phyloP scores from a whole-genome alignment of 1,140 invertebrate genomes.

The Eciton burchellii region DNA sequence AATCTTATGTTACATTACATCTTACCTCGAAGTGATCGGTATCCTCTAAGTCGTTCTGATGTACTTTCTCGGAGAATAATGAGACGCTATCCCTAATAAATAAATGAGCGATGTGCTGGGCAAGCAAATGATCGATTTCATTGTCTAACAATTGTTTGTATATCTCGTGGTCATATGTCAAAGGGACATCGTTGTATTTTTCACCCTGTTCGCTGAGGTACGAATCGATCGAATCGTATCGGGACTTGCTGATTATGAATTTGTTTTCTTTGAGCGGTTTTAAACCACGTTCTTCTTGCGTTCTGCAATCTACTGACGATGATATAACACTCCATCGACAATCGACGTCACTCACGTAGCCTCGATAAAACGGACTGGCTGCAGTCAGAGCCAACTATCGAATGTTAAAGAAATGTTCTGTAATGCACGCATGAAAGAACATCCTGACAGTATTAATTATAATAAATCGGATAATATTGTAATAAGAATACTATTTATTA shows the following conservation, averaged over 20 bases:
- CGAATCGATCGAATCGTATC: conserved; percentile 99
- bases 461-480: conserved; percentile 4
- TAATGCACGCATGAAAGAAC: conserved; percentile 73
- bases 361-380: conserved; percentile 97
- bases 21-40: conserved; percentile 99
- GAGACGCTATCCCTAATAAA: conserved; percentile 99
- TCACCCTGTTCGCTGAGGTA: conserved; percentile 96
- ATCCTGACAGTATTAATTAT: conserved; percentile 59
- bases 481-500: conserved; percentile 52
- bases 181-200: conserved; percentile 96
- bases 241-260: conserved; percentile 97
- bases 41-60: conserved; percentile 97
- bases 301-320: conserved; percentile 97
- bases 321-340: conserved; percentile 99
- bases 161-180: conserved; percentile 94
- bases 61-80: conserved; percentile 97
- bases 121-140: conserved; percentile 95
- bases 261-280: conserved; percentile 91
- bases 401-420: conserved; percentile 78
- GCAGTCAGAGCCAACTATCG: conserved; percentile 96
- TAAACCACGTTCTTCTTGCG: conserved; percentile 96
- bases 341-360: conserved; percentile 97
- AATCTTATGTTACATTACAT: too few relatives aligned
- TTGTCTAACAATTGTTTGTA: conserved; percentile 93
- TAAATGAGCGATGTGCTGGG: conserved; percentile 98